Percentiles rank a stretch among this genome's conserved stretches.
phyloP scores from a whole-genome alignment of 1,140 invertebrate species.

The Chrysoperla carnea region DNA sequence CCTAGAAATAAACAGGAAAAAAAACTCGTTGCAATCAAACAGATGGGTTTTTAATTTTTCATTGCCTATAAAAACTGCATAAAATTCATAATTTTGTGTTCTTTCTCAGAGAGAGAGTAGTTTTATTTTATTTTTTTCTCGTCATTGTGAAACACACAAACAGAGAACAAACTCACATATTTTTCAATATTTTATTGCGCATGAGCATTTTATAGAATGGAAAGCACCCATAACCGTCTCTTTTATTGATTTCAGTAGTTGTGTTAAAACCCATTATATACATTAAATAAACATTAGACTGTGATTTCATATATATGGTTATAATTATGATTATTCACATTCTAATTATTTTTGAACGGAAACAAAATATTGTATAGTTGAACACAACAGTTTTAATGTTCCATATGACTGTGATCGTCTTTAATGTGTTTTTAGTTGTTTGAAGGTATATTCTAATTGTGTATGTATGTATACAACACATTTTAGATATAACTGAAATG shows the following conservation, averaged over 20 bases:
- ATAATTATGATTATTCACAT: too few species aligned
- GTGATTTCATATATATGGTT: too few species aligned
- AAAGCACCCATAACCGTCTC: conserved; percentile 3
- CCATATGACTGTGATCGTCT: too few species aligned
- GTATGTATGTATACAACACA: too few species aligned
- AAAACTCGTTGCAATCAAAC: background rate
- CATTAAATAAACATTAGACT: too few species aligned
- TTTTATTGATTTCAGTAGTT: conserved; percentile 45
- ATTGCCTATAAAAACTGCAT: conserved; percentile 3
- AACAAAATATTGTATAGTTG: too few species aligned
- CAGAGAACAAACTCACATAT: background rate
- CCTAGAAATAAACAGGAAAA: too few species aligned
- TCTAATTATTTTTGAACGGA: too few species aligned
- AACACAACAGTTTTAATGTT: too few species aligned
- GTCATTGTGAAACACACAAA: background rate
- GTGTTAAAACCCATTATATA: too few species aligned
- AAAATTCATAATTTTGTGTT: background rate
- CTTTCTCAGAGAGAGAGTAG: background rate
- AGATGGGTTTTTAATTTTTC: conserved; percentile 2
- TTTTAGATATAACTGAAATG: background rate
- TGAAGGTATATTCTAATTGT: too few species aligned
- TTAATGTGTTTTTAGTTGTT: too few species aligned
- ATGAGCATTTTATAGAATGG: conserved; percentile 15
- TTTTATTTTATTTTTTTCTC: background rate
- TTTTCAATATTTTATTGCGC: conserved; percentile 12